Percentiles rank a stretch among this genome's conserved stretches.
Evolutionary conservation across 2,113 vertebrate species (phyloP).

Genomic region (Pseudorasbora parva): DNA sequence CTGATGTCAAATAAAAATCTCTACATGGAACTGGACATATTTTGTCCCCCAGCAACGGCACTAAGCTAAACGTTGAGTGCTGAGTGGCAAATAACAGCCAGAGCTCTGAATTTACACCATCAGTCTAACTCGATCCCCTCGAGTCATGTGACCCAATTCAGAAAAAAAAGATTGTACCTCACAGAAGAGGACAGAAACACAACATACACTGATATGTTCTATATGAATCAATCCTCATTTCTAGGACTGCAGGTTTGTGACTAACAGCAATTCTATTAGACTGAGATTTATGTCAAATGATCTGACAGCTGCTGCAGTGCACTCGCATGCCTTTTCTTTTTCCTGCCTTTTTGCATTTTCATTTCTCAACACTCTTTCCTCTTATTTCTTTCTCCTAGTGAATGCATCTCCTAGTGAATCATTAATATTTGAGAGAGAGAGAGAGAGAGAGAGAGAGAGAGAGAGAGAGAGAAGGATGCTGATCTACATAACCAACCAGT

Average conservation of each 20-base stretch:
- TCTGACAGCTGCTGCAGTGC: constrained; percentile 5
- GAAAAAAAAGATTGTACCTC: neutral
- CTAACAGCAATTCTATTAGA: neutral
- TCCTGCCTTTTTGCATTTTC: neutral
- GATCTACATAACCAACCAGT: constrained; percentile 43
- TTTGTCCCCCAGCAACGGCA: neutral
- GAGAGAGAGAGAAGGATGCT: constrained; percentile 44
- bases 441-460: neutral
- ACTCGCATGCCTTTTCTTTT: neutral
- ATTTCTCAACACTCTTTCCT: neutral
- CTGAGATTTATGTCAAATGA: neutral
- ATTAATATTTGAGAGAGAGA: constrained; percentile 12
- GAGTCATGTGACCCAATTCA: constrained; percentile 39
- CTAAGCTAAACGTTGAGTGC: neutral
- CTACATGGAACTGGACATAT: neutral
- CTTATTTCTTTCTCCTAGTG: neutral
- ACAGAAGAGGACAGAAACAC: neutral
- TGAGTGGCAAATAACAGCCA: neutral
- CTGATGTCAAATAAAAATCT: neutral
- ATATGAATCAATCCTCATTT: neutral
- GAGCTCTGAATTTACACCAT: constrained; percentile 30
- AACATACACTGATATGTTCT: neutral
- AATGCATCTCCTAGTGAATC: neutral
- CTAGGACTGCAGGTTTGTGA: neutral
- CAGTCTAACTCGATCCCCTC: constrained; percentile 29